These are phyloP conservation scores for Bryconaethiops microstoma DNA, from an alignment of 2,797 vertebrate species.

Conservation along the genomic window DNA sequence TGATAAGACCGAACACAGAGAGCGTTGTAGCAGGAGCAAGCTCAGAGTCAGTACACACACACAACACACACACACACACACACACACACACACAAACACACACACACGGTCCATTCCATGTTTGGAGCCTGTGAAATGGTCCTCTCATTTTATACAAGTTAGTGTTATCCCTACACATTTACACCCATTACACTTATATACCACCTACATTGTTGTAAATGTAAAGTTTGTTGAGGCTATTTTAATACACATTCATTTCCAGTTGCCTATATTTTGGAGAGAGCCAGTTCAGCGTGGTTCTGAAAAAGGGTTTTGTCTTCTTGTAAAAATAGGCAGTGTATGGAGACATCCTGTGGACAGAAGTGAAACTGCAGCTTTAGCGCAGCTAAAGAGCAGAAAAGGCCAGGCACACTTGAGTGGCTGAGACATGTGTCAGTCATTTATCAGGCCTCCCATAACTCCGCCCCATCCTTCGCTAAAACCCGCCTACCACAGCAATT, in stretches of 20 bases:
- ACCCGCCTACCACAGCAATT: no score
- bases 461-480: no score
- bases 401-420: no score
- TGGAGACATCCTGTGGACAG: not conserved
- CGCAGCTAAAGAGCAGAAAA: no score
- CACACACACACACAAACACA: not conserved
- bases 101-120: not conserved
- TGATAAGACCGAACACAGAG: constrained; percentile 20
- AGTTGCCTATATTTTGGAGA: not conserved
- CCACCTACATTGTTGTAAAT: not conserved
- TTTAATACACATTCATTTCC: not conserved
- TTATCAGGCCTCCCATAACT: no score
- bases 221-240: not conserved
- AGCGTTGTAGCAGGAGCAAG: not conserved
- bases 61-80: not conserved
- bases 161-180: not conserved
- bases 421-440: no score
- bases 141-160: not conserved
- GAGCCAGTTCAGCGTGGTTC: not conserved
- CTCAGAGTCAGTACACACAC: not conserved
- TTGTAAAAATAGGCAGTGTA: not conserved
- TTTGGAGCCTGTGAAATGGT: not conserved
- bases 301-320: not conserved
- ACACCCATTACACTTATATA: not conserved
- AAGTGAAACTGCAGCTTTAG: not conserved